Percentiles rank a stretch among this genome's conserved stretches.
phyloP scores from a whole-genome alignment of 2,888 invertebrate species.

The Xylocampa areola region DNA sequence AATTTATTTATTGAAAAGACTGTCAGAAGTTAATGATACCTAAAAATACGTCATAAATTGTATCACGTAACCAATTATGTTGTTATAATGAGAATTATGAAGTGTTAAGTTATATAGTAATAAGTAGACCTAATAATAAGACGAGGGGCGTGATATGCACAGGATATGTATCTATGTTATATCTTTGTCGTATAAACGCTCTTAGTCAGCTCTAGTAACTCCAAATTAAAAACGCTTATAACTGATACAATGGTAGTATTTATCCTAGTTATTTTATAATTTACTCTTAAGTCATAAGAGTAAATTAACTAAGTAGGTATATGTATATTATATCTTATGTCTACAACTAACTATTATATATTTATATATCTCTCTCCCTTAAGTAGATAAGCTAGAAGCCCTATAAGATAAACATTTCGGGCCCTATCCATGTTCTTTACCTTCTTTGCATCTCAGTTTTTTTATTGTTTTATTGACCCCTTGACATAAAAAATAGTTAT shows the following conservation, averaged over 20 bases:
- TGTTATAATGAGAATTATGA: conserved; percentile 48
- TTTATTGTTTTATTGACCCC: not conserved
- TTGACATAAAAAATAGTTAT: conserved; percentile 2
- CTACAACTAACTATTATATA: conserved; percentile 26
- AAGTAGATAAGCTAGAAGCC: conserved; percentile 61
- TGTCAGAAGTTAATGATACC: conserved; percentile 65
- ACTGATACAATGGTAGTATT: conserved; percentile 31
- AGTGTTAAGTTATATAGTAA: conserved; percentile 34
- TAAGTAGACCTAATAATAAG: conserved; percentile 39
- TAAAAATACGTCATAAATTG: conserved; percentile 51
- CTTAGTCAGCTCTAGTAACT: conserved; percentile 39
- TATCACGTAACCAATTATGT: conserved; percentile 55
- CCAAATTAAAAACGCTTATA: conserved; percentile 46
- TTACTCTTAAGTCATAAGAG: conserved; percentile 15
- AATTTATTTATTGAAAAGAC: conserved; percentile 74
- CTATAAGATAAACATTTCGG: conserved; percentile 37
- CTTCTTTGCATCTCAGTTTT: not conserved
- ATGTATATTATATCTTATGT: conserved; percentile 26
- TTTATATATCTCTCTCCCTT: conserved; percentile 30
- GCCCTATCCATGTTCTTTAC: conserved; percentile 8
- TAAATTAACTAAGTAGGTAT: conserved; percentile 18
- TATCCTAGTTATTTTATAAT: conserved; percentile 34
- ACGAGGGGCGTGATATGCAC: conserved; percentile 17
- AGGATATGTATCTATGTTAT: conserved; percentile 15
- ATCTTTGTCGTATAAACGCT: conserved; percentile 21